A percentile compares a stretch with the other conserved stretches of the same genome.
Conservation (phyloP, 2,113 vertebrate genomes). For the Eulemur rufifrons region DNA sequence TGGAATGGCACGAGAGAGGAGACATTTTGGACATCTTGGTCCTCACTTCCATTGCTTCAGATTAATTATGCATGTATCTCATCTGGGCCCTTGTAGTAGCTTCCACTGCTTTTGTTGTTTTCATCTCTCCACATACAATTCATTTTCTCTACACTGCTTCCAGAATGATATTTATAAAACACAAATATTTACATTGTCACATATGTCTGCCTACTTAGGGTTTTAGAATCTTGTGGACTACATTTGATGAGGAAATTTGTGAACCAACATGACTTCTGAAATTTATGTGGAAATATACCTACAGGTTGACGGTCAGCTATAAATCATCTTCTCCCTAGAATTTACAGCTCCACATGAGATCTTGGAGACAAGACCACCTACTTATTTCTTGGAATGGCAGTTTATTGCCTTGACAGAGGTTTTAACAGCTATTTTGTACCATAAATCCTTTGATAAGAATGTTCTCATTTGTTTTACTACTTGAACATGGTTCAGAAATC, state of each 20-base stretch:
- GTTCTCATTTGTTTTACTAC: constrained; percentile 25
- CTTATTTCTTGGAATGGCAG: constrained; percentile 61
- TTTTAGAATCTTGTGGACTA: constrained; percentile 35
- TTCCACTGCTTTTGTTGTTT: not conserved
- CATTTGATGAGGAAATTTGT: constrained; percentile 44
- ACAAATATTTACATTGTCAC: not conserved
- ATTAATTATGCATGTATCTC: not conserved
- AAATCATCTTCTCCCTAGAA: constrained; percentile 55
- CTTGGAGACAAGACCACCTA: constrained; percentile 51
- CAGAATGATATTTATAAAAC: not conserved
- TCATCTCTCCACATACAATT: not conserved
- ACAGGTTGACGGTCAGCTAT: constrained; percentile 32
- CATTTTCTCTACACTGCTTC: not conserved
- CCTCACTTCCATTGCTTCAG: not conserved
- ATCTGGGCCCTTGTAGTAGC: not conserved
- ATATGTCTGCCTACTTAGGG: not conserved
- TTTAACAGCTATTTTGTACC: constrained; percentile 65
- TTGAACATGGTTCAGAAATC: constrained; percentile 47
- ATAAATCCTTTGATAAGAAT: constrained; percentile 67
- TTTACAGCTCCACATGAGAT: constrained; percentile 55
- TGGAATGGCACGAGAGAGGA: not conserved
- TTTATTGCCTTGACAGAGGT: constrained; percentile 69
- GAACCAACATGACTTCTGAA: constrained; percentile 31
- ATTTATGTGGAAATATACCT: constrained; percentile 53
- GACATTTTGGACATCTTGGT: not conserved